Percentiles rank a stretch among this genome's conserved stretches.
Evolutionary conservation across 2,797 vertebrate species (phyloP).

Genomic region (Prunella strophiata): DNA sequence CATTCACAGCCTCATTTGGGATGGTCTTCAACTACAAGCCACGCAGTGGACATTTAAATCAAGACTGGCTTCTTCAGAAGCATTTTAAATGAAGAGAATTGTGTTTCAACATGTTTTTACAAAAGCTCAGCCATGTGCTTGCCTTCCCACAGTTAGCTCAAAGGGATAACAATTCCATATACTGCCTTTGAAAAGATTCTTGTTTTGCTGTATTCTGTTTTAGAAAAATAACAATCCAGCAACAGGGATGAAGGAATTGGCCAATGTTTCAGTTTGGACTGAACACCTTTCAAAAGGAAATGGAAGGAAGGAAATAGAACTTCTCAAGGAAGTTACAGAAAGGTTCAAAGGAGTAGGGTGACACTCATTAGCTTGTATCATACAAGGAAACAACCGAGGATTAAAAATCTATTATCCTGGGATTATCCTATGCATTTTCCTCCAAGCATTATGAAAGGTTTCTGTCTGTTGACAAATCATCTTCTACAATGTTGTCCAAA

Average conservation of each 20-base stretch:
- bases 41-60: background rate
- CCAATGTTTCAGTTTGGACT: background rate
- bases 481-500: background rate
- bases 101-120: background rate
- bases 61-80: background rate
- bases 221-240: background rate
- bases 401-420: constrained; percentile 43
- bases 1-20: background rate
- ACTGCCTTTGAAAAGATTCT: background rate
- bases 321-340: background rate
- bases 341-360: background rate
- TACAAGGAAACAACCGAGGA: constrained; percentile 35
- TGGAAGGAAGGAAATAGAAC: background rate
- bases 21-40: background rate
- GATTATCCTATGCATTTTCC: constrained; percentile 13
- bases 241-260: background rate
- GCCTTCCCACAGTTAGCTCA: background rate
- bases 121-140: background rate
- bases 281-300: background rate
- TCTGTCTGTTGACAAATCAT: background rate
- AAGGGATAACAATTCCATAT: background rate
- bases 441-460: constrained; percentile 10
- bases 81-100: background rate
- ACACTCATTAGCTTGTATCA: background rate
- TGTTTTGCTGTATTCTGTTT: background rate